Evolutionary conservation across 2,888 invertebrate species (phyloP).

Genomic region (Sphaerophoria taeniata): DNA sequence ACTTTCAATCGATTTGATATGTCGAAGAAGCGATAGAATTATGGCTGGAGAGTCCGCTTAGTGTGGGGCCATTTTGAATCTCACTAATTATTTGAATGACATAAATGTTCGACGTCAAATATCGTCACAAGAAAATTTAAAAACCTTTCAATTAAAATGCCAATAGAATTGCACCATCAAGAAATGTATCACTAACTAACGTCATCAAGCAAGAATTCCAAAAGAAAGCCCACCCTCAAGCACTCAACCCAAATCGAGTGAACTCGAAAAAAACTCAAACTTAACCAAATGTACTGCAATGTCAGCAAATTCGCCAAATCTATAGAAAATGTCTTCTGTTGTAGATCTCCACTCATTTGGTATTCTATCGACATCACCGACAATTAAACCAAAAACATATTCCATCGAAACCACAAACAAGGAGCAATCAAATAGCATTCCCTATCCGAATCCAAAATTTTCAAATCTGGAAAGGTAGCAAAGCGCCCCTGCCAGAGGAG

Average conservation of each 20-base stretch:
- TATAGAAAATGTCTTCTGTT: conserved; percentile 20
- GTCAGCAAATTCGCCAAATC: conserved; percentile 53
- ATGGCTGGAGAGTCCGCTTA: background rate
- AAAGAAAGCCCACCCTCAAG: background rate
- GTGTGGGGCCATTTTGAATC: no score
- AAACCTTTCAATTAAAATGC: conserved; percentile 50
- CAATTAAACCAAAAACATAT: conserved; percentile 51
- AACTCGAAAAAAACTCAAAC: background rate
- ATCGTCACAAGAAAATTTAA: conserved; percentile 31
- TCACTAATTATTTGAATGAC: no score
- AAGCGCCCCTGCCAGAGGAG: background rate
- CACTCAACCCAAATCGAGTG: background rate
- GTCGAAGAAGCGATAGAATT: no score
- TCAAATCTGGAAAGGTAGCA: background rate
- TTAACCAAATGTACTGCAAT: conserved; percentile 23
- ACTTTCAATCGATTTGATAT: no score
- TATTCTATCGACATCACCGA: conserved; percentile 49
- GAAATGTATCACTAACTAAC: background rate
- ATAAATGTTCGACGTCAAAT: background rate
- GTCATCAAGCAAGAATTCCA: background rate
- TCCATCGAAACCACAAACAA: conserved; percentile 57
- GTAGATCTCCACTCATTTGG: no score
- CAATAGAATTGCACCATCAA: conserved; percentile 15
- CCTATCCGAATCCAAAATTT: conserved; percentile 18
- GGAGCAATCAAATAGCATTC: conserved; percentile 56